These are phyloP conservation scores for Hemiscyllium ocellatum DNA, from an alignment of 2,113 vertebrate species.

Conservation along the genomic window DNA sequence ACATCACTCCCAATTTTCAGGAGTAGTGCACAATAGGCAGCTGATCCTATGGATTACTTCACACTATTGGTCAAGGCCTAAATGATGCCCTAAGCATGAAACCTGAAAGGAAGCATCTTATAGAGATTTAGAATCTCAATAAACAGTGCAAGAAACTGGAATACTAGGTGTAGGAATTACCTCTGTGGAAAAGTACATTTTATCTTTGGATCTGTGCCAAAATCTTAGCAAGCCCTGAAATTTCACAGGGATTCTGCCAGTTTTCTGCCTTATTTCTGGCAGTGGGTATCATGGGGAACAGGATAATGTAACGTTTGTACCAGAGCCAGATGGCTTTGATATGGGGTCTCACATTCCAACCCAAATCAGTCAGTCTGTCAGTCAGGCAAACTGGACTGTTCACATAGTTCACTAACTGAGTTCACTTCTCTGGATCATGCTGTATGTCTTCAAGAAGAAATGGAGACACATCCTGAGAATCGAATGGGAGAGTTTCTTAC, in stretches of 20 bases:
- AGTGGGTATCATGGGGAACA: neutral
- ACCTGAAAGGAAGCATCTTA: neutral
- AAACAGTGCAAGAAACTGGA: neutral
- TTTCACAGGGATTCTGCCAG: neutral
- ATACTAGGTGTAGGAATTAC: neutral
- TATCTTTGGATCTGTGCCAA: neutral
- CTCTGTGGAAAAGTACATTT: neutral
- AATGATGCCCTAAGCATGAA: neutral
- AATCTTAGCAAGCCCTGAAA: neutral
- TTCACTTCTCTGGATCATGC: neutral
- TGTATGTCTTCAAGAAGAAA: neutral
- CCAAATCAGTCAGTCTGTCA: neutral
- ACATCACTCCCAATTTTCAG: neutral
- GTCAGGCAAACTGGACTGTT: neutral
- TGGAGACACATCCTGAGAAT: neutral
- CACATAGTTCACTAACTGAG: neutral
- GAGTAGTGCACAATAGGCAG: neutral
- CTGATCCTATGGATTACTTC: neutral
- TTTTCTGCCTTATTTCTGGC: neutral
- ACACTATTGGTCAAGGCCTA: neutral
- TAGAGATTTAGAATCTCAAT: neutral
- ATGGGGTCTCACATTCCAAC: neutral
- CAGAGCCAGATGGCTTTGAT: neutral
- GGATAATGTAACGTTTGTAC: neutral
- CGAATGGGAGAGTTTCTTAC: neutral